Base-by-base conservation (phyloP, 2,888 invertebrate species). In the Trichogramma dendrolimi region DNA sequence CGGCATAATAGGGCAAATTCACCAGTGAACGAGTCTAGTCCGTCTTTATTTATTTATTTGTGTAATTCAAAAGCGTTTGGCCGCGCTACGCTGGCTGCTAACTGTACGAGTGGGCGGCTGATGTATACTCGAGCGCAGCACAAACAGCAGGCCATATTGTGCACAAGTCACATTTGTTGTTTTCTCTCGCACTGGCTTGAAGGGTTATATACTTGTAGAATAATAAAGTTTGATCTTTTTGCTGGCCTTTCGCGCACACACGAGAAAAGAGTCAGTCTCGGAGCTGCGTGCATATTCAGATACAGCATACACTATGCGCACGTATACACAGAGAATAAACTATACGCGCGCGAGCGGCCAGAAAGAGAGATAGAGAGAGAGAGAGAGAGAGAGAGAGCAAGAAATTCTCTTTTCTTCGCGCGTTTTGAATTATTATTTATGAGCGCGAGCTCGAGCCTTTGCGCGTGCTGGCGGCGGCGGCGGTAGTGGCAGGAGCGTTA, bases 211-310 rank as follows among this genome's bases (percentile, higher is more conserved):
- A 27, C 27, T 27, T 62, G 62, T 62, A 62, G 62, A 65, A 65
- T 62, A 65, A 65, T 60, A 65, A 65, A 62, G 60, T 65, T 62
- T 62, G 58, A 62, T 60, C 58, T 58, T 56, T 58, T 60, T 52
- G 58, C 55, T 27, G 27, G 58, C 6, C 42, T 53, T 11, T 41
- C 53, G 5, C 5, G 10, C 38, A 6, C 51, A 27, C 3, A 27
- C 27, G 27, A 27, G 27, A 27, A 27, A 27, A 27, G 27, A 27
- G 27, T 51, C 39, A 51, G 55, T 58, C 60, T 53, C 50, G 50
- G 49, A 48, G 52, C 44, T 43, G 4, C 6, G 10, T 38, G 38
- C 5, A 7, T 41, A 43, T 46, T 8, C 10, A 50, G n/a, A n/a
- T 7, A 47, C 38, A 8, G 27, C 27, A 27, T 27, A 27, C 27